Base-by-base conservation (phyloP, 2,797 vertebrate genomes). In the Salmo trutta region DNA sequence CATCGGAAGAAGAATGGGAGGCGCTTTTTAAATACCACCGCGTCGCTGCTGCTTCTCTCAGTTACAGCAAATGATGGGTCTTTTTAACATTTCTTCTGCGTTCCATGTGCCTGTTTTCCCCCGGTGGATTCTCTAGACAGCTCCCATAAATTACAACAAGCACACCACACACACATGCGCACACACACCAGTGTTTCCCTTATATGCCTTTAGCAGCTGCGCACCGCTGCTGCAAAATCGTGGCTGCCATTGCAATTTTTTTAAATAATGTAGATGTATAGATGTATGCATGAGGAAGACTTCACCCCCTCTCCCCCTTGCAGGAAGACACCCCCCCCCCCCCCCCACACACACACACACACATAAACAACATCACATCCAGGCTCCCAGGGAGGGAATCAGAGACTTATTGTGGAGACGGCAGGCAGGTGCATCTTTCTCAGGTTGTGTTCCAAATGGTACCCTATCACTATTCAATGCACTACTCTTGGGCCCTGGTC, bases 361-460 rank as follows among this genome's bases (percentile, higher is more conserved):
- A 24, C 54, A 72, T 73, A 54, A 71, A 71, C 67, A 67, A 76
- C 62, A 27, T 27, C 19, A 51, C 64, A 73, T 14, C 59, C 68
- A 80, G 51, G 15, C 41, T 70, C 15, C 15, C 17, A 53, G 64
- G 16, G 19, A 70, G 54, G 31, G 52, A 29, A 29, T 53, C 51
- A 68, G 71, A 62, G 52, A 12, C 72, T 53, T 71, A 75, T 77
- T 77, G 72, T 71, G 73, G 75, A 68, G 72, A 62, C 17, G 56
- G 65, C 66, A 73, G 52, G 21, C 56, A 67, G 52, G 21, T 31
- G 52, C 59, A 68, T 73, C 74, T 73, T 54, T 41, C 68, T 64
- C 69, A 10, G 19, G 31, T 1, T 41, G 6, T 2, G 6, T 69
- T 17, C 27, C 33, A 10, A 64, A 64, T 27, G 21, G 21, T 21